A percentile compares a stretch with the other conserved stretches of the same genome.
Evolutionary conservation across 2,888 invertebrate species (phyloP).

Genomic region (Elgonia sp.): DNA sequence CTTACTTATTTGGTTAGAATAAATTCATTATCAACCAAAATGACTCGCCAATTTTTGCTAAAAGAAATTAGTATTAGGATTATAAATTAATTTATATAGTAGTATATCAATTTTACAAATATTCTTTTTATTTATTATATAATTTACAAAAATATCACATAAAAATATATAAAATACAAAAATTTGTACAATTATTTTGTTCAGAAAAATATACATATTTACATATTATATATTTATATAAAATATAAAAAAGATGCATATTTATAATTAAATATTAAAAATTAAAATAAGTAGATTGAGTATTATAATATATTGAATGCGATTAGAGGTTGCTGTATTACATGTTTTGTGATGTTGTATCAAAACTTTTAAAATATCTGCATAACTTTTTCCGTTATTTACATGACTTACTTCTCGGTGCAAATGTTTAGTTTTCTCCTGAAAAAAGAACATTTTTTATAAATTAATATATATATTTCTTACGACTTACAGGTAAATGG

Average conservation of each 20-base stretch:
- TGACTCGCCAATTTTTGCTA: no score
- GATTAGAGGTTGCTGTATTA: not conserved
- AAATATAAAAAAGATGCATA: not conserved
- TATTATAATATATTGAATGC: not conserved
- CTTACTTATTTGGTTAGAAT: no score
- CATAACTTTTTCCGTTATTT: conserved; percentile 71
- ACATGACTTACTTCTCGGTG: conserved; percentile 71
- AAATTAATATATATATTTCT: not conserved
- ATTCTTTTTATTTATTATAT: no score
- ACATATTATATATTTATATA: no score
- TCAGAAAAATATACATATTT: no score
- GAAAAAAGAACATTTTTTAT: conserved; percentile 5
- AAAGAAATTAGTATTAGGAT: no score
- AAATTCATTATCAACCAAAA: no score
- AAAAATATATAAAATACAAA: no score
- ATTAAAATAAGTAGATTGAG: conserved; percentile 7
- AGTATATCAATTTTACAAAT: no score
- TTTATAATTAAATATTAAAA: not conserved
- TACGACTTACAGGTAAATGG: not conserved
- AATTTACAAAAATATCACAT: no score
- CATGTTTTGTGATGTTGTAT: conserved; percentile 32
- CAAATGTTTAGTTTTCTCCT: conserved; percentile 75
- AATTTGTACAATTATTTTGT: no score
- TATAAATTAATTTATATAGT: no score
- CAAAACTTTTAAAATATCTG: conserved; percentile 63